A percentile compares a stretch with the other conserved stretches of the same genome.
Evolutionary conservation across 2,113 vertebrate species (phyloP).

Genomic region (Antechinus flavipes): DNA sequence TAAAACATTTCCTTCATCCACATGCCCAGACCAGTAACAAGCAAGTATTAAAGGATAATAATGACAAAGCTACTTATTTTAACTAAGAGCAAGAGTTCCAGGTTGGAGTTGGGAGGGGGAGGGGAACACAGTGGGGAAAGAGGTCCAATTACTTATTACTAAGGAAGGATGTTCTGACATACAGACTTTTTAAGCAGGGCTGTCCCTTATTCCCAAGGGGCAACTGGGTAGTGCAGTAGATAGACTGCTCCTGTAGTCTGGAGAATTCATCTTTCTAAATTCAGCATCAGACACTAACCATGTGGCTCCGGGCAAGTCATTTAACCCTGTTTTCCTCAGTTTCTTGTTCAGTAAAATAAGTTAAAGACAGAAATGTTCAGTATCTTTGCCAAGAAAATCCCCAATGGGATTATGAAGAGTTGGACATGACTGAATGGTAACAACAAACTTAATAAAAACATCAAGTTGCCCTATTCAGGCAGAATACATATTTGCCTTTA

Average conservation of each 20-base stretch:
- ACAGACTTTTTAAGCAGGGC: constrained; percentile 1
- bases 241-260: neutral
- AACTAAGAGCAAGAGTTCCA: neutral
- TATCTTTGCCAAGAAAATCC: neutral
- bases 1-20: neutral
- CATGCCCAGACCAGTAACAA: constrained; percentile 18
- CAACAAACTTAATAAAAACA: neutral
- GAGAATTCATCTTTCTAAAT: neutral
- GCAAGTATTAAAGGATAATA: constrained; percentile 11
- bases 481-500: neutral
- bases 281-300: neutral
- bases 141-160: constrained; percentile 24
- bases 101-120: no score
- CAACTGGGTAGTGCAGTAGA: neutral
- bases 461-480: neutral
- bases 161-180: neutral
- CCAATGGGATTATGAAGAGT: neutral
- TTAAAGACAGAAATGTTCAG: neutral
- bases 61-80: constrained; percentile 5
- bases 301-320: neutral
- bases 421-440: neutral
- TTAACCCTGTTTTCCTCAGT: neutral
- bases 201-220: neutral
- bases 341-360: neutral
- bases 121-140: neutral